A percentile compares a stretch with the other conserved stretches of the same genome.
These are phyloP conservation scores for Premnoplex brunnescens DNA, from an alignment of 2,797 vertebrate genomes.

Conservation along the genomic window DNA sequence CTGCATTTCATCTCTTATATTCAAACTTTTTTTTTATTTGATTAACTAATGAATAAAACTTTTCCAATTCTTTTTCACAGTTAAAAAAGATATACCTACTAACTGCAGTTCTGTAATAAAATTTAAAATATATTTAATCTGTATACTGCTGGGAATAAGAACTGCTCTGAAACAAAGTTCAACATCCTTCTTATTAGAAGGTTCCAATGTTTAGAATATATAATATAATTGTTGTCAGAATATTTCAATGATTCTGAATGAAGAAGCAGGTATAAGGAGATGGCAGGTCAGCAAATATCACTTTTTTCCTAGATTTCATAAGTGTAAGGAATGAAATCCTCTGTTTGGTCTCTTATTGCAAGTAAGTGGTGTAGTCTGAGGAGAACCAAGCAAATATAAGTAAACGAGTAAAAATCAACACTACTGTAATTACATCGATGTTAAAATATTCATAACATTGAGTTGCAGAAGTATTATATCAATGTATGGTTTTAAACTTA, in stretches of 20 bases:
- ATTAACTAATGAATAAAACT: not conserved
- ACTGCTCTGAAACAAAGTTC: not conserved
- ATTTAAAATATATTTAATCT: not conserved
- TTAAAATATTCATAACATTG: not conserved
- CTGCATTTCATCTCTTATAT: not conserved
- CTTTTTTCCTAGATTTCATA: not conserved
- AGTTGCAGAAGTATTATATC: not conserved
- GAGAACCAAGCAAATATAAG: not conserved
- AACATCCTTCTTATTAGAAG: not conserved
- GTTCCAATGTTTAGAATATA: not conserved
- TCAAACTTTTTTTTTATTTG: not conserved
- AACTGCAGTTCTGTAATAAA: not conserved
- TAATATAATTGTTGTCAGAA: not conserved
- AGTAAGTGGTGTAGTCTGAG: not conserved
- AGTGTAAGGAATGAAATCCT: not conserved
- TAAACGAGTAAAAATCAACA: not conserved
- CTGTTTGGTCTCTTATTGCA: not conserved
- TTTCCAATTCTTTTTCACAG: not conserved
- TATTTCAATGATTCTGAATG: not conserved
- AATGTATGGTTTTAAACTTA: not conserved
- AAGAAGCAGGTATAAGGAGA: not conserved
- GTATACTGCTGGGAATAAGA: not conserved
- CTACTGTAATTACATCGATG: not conserved
- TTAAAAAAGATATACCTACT: not conserved
- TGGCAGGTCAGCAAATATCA: not conserved